phyloP scores from a whole-genome alignment of 2,888 invertebrate species.

The Philhelius pedissequus region DNA sequence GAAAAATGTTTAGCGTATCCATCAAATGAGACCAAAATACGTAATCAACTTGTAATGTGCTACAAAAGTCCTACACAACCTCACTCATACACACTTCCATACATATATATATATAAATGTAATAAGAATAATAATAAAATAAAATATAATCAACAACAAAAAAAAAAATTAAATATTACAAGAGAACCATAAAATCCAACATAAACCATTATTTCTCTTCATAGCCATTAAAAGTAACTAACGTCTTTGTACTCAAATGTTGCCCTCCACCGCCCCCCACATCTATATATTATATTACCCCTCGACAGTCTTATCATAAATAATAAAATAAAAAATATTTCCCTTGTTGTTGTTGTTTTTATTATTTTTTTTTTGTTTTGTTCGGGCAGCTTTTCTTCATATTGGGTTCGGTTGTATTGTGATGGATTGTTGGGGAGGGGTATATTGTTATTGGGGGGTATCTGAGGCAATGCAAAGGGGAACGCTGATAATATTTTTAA shows the following conservation, averaged over 20 bases:
- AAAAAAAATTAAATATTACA: slow-evolving; percentile 37
- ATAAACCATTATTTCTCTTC: slow-evolving; percentile 67
- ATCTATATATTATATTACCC: no score
- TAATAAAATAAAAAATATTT: slow-evolving; percentile 54
- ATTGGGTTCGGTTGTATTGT: neutral
- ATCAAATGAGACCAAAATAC: slow-evolving; percentile 22
- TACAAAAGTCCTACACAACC: slow-evolving; percentile 55
- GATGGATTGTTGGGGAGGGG: slow-evolving; percentile 1
- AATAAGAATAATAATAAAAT: slow-evolving; percentile 65
- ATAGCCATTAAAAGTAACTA: slow-evolving; percentile 68
- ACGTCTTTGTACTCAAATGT: slow-evolving; percentile 61
- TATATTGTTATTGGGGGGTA: slow-evolving; percentile 29
- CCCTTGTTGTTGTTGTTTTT: slow-evolving; percentile 24
- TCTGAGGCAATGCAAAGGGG: neutral
- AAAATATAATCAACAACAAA: slow-evolving; percentile 58
- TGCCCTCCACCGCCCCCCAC: slow-evolving; percentile 26
- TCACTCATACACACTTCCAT: slow-evolving; percentile 17
- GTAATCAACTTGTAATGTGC: slow-evolving; percentile 28
- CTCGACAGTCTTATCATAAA: slow-evolving; percentile 53
- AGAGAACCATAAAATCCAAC: slow-evolving; percentile 61
- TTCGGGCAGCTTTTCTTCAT: slow-evolving; percentile 1
- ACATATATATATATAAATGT: slow-evolving; percentile 43
- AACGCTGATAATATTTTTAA: slow-evolving; percentile 66
- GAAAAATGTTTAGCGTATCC: slow-evolving; percentile 30
- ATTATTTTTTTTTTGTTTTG: slow-evolving; percentile 3